A percentile compares a stretch with the other conserved stretches of the same genome.
phyloP scores from a whole-genome alignment of 2,888 invertebrate species.

The Pandemis corylana region DNA sequence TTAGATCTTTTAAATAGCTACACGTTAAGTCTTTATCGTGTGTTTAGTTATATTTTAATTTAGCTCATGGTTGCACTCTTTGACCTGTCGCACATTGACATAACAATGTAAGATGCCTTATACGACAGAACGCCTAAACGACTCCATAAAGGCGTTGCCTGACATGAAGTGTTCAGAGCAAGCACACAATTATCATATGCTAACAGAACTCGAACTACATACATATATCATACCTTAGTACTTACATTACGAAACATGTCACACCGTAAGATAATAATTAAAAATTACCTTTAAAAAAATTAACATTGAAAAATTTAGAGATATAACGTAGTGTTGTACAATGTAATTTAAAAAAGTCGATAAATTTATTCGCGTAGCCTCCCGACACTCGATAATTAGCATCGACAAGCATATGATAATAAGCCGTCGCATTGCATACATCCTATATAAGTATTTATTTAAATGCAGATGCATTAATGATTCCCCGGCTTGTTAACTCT shows the following conservation, averaged over 20 bases:
- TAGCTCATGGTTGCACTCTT: neutral
- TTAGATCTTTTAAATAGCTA: no score
- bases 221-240: neutral
- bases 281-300: neutral
- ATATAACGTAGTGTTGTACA: no score
- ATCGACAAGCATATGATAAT: neutral
- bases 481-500: neutral
- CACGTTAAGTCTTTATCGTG: no score
- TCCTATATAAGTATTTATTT: neutral
- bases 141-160: constrained; percentile 32
- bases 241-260: neutral
- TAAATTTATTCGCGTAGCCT: no score
- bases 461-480: neutral
- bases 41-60: neutral
- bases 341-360: no score
- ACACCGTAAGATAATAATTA: neutral
- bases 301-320: no score
- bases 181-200: constrained; percentile 13
- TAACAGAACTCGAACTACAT: neutral
- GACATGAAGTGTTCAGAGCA: constrained; percentile 29
- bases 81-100: neutral
- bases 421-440: no score
- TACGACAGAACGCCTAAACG: constrained; percentile 16
- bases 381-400: neutral
- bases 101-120: constrained; percentile 2